Conservation (phyloP, 2,888 invertebrate species). For the Heliconius sara region DNA sequence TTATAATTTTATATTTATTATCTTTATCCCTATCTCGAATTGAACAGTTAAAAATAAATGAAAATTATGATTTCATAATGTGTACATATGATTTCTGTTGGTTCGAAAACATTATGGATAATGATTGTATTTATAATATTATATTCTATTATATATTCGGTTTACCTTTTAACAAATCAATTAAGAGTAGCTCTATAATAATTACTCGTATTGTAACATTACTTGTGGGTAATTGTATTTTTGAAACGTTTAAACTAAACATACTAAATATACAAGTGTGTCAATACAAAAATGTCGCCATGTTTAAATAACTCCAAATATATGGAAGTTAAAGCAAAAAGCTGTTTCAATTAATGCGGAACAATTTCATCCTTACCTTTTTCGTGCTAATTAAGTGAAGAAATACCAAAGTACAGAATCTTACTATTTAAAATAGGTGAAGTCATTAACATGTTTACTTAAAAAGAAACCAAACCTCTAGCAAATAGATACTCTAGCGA, state of each 20-base stretch:
- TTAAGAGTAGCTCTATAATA: not conserved
- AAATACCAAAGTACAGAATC: slow-evolving; percentile 20
- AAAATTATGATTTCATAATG: not conserved
- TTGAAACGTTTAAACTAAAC: not conserved
- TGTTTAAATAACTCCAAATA: slow-evolving; percentile 14
- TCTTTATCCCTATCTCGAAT: too few species aligned
- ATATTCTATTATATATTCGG: not conserved
- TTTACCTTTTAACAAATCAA: not conserved
- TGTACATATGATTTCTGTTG: too few species aligned
- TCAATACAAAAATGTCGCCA: slow-evolving; percentile 14
- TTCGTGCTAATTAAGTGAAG: slow-evolving; percentile 25
- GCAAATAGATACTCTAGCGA: not conserved
- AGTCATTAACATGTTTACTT: slow-evolving; percentile 19
- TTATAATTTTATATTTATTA: too few species aligned
- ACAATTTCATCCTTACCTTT: slow-evolving; percentile 37
- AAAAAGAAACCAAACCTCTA: slow-evolving; percentile 8
- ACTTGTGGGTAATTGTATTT: not conserved
- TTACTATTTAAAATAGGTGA: slow-evolving; percentile 2
- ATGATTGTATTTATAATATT: not conserved
- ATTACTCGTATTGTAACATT: too few species aligned
- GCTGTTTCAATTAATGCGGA: slow-evolving; percentile 27
- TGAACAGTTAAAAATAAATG: too few species aligned
- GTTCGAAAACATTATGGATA: not conserved
- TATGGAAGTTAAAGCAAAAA: slow-evolving; percentile 29
- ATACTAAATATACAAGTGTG: not conserved